These are phyloP conservation scores for Melikaiella ostensackeni DNA, from an alignment of 2,888 invertebrate genomes.

Conservation along the genomic window DNA sequence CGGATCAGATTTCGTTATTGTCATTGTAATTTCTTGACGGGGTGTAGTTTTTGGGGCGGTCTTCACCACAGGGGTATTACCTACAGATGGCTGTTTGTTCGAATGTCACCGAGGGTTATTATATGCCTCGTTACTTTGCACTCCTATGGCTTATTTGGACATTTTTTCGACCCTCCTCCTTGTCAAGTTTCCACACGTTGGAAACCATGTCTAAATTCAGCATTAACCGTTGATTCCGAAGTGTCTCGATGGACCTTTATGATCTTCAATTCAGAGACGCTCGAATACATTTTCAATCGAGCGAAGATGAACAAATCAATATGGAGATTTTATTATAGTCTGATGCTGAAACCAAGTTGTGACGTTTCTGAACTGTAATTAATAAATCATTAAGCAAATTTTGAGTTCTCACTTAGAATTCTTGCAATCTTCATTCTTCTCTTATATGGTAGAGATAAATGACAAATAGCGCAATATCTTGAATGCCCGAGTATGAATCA, in stretches of 20 bases:
- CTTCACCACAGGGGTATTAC: conserved; percentile 74
- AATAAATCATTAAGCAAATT: no score
- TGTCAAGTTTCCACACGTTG: conserved; percentile 38
- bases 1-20: conserved; percentile 76
- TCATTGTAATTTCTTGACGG: conserved; percentile 76
- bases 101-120: conserved; percentile 75
- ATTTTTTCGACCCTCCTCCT: conserved; percentile 49
- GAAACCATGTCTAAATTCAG: conserved; percentile 25
- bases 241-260: not conserved
- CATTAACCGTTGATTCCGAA: conserved; percentile 13
- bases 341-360: not conserved
- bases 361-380: not conserved
- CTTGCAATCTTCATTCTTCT: not conserved
- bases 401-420: not conserved
- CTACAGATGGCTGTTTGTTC: conserved; percentile 77
- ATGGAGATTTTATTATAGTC: no score
- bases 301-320: conserved; percentile 1
- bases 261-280: not conserved
- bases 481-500: not conserved
- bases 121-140: conserved; percentile 75
- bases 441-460: not conserved
- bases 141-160: conserved; percentile 63
- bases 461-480: not conserved
- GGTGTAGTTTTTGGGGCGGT: conserved; percentile 76
- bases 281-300: conserved; percentile 1